Evolutionary conservation across 2,888 invertebrate genomes (phyloP).

Genomic region (Phengaris alcon): DNA sequence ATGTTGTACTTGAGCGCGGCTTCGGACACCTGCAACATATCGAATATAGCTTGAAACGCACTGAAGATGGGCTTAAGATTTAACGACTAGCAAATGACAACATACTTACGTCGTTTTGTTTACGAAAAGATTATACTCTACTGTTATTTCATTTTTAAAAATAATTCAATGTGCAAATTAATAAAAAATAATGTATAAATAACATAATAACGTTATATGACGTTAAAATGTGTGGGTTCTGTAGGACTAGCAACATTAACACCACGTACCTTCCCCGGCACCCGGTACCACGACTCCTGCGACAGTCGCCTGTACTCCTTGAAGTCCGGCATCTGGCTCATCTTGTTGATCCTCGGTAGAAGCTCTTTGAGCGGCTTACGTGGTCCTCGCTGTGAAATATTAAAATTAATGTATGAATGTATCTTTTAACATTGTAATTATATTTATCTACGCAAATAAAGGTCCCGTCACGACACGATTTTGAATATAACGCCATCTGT

Average conservation of each 20-base stretch:
- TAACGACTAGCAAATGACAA: too few relatives aligned
- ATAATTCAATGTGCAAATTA: too few relatives aligned
- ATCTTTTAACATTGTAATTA: too few relatives aligned
- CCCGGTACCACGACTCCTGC: slow-evolving; percentile 62
- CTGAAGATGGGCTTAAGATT: not conserved
- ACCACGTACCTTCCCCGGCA: slow-evolving; percentile 51
- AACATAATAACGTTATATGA: too few relatives aligned
- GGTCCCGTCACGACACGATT: too few relatives aligned
- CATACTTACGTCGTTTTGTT: too few relatives aligned
- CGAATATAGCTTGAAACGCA: not conserved
- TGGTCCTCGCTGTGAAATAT: slow-evolving; percentile 54
- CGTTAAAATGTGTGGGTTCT: too few relatives aligned
- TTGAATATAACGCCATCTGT: too few relatives aligned
- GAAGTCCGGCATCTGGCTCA: slow-evolving; percentile 50
- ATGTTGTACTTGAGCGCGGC: slow-evolving; percentile 62
- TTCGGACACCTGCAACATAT: slow-evolving; percentile 54
- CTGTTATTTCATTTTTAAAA: too few relatives aligned
- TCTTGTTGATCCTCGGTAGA: slow-evolving; percentile 56
- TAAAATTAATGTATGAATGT: not conserved
- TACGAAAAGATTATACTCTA: too few relatives aligned
- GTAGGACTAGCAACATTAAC: not conserved
- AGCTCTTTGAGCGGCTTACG: slow-evolving; percentile 51
- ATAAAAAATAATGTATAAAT: too few relatives aligned
- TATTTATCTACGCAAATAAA: too few relatives aligned
- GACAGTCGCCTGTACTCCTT: slow-evolving; percentile 62